Percentiles rank a stretch among this genome's conserved stretches.
phyloP scores from a whole-genome alignment of 1,140 invertebrate species.

The Globodera rostochiensis region DNA sequence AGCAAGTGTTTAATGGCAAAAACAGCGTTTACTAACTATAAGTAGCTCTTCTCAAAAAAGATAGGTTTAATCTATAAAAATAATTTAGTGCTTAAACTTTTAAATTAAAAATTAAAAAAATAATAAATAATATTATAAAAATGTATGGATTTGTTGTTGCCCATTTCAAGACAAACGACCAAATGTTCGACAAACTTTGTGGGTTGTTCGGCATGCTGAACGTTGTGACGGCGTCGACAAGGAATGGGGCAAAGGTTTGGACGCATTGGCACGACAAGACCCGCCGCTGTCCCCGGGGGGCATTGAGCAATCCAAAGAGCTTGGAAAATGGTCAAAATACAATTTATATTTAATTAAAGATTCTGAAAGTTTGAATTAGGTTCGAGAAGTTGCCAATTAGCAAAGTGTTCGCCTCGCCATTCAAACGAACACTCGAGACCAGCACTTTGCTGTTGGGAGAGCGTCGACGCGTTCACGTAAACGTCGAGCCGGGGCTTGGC shows the following conservation, averaged over 20 bases:
- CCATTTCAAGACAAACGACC: neutral
- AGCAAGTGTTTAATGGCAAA: no score
- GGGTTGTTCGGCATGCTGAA: neutral
- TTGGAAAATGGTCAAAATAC: neutral
- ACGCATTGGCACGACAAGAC: neutral
- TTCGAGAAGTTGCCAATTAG: neutral
- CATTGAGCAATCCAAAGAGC: neutral
- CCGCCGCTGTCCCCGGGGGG: neutral
- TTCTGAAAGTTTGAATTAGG: neutral
- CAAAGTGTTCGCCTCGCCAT: neutral
- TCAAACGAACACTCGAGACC: neutral
- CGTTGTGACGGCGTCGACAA: no score
- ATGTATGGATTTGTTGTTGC: no score
- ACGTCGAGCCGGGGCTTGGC: neutral
- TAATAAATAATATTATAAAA: no score
- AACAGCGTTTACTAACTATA: no score
- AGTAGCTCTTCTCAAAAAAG: no score
- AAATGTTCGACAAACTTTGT: neutral
- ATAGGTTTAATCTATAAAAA: no score
- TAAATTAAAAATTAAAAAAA: no score
- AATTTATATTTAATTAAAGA: neutral
- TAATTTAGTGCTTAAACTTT: no score
- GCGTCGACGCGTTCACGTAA: neutral
- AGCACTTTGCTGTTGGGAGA: neutral
- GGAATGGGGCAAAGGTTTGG: no score